Evolutionary conservation across 2,113 vertebrate genomes (phyloP).

Genomic region (Dendropsophus ebraccatus): DNA sequence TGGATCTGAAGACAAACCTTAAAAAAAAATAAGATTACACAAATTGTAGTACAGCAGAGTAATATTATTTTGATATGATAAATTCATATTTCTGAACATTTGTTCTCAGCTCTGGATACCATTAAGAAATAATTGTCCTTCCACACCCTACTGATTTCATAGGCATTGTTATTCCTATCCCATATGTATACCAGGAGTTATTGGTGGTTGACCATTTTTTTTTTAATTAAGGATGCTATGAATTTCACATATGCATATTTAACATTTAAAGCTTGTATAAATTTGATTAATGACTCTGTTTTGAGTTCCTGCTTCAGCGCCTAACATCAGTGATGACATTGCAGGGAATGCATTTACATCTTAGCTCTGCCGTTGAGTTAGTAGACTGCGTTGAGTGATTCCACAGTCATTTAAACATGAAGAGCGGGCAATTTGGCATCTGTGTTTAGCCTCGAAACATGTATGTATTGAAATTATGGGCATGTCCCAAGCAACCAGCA

Average conservation of each 20-base stretch:
- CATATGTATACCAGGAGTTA: constrained; percentile 23
- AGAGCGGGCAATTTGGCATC: constrained; percentile 50
- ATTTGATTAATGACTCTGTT: constrained; percentile 58
- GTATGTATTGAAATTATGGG: constrained; percentile 40
- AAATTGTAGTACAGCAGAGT: not conserved
- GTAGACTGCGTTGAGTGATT: constrained; percentile 53
- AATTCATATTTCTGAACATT: constrained; percentile 26
- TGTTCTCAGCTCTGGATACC: constrained; percentile 22
- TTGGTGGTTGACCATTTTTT: constrained; percentile 31
- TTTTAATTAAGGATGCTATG: constrained; percentile 50
- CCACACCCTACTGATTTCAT: constrained; percentile 52
- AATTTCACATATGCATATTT: constrained; percentile 59
- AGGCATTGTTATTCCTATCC: constrained; percentile 37
- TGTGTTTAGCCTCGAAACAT: constrained; percentile 48
- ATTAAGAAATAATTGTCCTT: constrained; percentile 54
- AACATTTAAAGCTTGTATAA: constrained; percentile 60
- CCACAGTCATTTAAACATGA: constrained; percentile 51
- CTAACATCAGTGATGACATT: constrained; percentile 55
- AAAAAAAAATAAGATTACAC: not conserved
- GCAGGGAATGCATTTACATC: constrained; percentile 41
- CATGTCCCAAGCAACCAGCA: constrained; percentile 16
- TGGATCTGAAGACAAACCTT: not conserved
- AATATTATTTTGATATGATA: constrained; percentile 25
- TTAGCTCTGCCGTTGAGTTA: constrained; percentile 17
- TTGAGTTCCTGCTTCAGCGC: constrained; percentile 52